Conservation (phyloP, 30 jellyfish, hydroid and myxozoan genomes). For the Aurelia sp. region DNA sequence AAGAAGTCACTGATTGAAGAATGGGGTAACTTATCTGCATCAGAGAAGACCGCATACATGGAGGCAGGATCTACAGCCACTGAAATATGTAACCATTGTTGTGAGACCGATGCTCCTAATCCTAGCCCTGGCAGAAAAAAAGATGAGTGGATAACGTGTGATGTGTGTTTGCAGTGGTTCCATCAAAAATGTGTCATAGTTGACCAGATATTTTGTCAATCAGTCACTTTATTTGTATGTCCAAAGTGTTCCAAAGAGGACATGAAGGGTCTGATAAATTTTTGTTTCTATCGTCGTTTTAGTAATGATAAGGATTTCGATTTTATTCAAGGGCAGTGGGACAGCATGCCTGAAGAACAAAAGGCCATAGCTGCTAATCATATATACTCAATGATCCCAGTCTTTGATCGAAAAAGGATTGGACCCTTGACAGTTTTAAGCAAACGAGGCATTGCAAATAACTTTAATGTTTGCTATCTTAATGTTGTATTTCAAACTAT, state of each 20-base stretch:
- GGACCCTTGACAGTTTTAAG: constrained; percentile 4
- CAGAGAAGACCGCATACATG: not conserved
- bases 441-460: too few species aligned
- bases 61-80: not conserved
- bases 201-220: constrained; percentile 7
- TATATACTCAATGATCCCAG: not conserved
- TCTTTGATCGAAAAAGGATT: not conserved
- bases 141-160: constrained; percentile 16
- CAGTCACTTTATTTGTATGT: not conserved
- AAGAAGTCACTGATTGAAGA: not conserved
- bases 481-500: not conserved
- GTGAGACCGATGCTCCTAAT: constrained; percentile 6
- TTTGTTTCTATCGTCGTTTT: not conserved
- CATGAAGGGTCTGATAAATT: not conserved
- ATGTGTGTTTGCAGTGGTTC: constrained; percentile 30
- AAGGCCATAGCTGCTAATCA: not conserved
- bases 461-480: constrained; percentile 22
- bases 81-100: constrained; percentile 1
- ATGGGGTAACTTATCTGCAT: constrained; percentile 1
- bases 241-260: not conserved
- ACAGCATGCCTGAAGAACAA: not conserved
- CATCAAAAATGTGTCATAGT: constrained; percentile 27
- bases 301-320: not conserved
- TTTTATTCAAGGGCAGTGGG: not conserved
- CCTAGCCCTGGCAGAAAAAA: not conserved